Base-by-base conservation (phyloP, 2,797 vertebrate species). In the Poecile montanus region DNA sequence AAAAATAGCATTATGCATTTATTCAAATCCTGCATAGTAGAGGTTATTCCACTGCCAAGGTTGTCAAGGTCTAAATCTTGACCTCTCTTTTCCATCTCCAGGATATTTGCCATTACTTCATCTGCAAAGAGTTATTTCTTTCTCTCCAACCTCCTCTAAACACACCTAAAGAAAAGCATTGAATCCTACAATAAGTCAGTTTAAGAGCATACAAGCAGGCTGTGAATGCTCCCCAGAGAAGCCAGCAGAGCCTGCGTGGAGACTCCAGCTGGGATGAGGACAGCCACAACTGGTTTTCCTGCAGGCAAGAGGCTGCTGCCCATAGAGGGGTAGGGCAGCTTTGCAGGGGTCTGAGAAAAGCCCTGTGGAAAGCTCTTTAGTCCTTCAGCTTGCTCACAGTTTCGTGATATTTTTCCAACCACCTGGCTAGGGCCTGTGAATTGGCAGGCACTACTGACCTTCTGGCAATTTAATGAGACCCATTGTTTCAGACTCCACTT, bases 91-190 rank as follows among this genome's bases (percentile, higher is more conserved):
- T 85, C 66, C 79, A 66, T 15, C 47, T 80, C 54, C 61, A 71
- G 88, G 65, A 72, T 80, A 91, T 65, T 88, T 93, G 63, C 88
- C 83, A 58, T 95, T 68, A 95, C 80, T 94, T 96, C 94, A 95
- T 47, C 75, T 91, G 83, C 67, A 72, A 90, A 92, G 77, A 94
- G 96, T 10, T 62, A 10, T 9, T 57, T 61, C 75, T 93, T 57
- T 80, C 47, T 13, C 50, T 85, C 57, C 56, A 40, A 14, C 38
- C 48, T 79, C 22, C 30, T 36, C 10, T 61, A 58, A 73, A 84
- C 26, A 27, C 10, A 61, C 58, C 47, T 51, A 82, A 92, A 71
- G 60, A 76, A 88, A 84, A 92, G 17, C 38, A 26, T 73, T 19
- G 40, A 66, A 68, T 81, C 16, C 51, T 78, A 19, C 63, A 60